A percentile compares a stretch with the other conserved stretches of the same genome.
phyloP scores from a whole-genome alignment of 2,113 vertebrate genomes.

The Apaloderma vittatum region DNA sequence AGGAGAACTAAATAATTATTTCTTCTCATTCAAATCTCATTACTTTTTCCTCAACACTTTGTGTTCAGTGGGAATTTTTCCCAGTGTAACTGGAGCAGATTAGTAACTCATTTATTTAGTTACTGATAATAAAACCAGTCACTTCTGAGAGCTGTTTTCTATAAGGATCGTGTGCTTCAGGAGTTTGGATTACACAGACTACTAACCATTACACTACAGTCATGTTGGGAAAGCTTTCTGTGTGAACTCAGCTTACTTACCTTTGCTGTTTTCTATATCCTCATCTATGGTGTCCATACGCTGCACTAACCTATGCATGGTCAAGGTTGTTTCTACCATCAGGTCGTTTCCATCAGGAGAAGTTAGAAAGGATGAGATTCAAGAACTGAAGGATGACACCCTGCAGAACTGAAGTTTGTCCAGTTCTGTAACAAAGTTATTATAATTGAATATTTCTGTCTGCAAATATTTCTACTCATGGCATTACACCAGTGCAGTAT shows the following conservation, averaged over 20 bases:
- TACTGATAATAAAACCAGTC: not conserved
- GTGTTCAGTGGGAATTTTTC: not conserved
- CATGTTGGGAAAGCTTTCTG: not conserved
- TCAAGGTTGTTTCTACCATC: not conserved
- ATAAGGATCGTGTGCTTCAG: not conserved
- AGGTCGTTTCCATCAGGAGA: not conserved
- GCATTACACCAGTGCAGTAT: not conserved
- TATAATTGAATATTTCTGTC: not conserved
- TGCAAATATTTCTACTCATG: not conserved
- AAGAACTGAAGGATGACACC: not conserved
- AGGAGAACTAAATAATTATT: not conserved
- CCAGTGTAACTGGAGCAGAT: not conserved
- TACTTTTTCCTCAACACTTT: not conserved
- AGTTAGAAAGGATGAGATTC: not conserved
- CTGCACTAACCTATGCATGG: not conserved
- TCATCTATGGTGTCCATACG: not conserved
- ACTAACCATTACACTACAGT: not conserved
- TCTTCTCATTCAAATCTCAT: not conserved
- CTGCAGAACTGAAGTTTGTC: not conserved
- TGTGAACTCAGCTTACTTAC: not conserved
- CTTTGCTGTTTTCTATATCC: not conserved
- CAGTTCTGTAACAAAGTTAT: not conserved
- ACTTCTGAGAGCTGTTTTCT: not conserved
- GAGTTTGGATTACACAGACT: not conserved
- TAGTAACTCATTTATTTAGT: not conserved